A percentile compares a stretch with the other conserved stretches of the same genome.
These are phyloP conservation scores for Parauchenoglanis punctatus DNA, from an alignment of 2,797 vertebrate species.

Conservation along the genomic window DNA sequence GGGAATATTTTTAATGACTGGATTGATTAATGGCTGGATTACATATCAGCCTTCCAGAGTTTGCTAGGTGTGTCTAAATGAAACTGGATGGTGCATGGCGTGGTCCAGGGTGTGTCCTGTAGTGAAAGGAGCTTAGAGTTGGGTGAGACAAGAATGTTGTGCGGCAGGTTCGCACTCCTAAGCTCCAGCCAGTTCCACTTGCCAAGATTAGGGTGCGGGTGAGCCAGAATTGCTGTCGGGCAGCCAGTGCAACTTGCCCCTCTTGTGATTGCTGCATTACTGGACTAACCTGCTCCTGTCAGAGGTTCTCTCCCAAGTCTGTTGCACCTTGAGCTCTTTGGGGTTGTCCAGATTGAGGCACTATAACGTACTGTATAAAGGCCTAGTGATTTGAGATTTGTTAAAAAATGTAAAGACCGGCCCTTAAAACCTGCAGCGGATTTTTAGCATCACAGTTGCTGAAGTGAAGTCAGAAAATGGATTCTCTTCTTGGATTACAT, in stretches of 20 bases:
- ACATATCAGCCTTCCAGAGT: background rate
- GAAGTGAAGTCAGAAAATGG: slow-evolving; percentile 49
- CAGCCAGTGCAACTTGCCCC: background rate
- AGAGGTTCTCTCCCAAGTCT: slow-evolving; percentile 7
- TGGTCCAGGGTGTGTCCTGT: slow-evolving; percentile 41
- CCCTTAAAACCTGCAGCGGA: slow-evolving; percentile 27
- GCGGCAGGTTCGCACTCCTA: slow-evolving; percentile 28
- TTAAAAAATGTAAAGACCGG: background rate
- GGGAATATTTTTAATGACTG: background rate
- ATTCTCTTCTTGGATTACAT: slow-evolving; percentile 50
- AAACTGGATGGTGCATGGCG: slow-evolving; percentile 25
- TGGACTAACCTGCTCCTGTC: slow-evolving; percentile 46
- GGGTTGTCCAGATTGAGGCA: background rate
- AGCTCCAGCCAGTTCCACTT: slow-evolving; percentile 16
- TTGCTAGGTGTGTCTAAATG: slow-evolving; percentile 31
- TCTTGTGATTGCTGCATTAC: slow-evolving; percentile 22
- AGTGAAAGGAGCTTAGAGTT: slow-evolving; percentile 24
- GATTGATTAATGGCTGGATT: background rate
- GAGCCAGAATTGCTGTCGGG: background rate
- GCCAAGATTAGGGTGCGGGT: background rate
- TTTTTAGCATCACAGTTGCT: slow-evolving; percentile 38
- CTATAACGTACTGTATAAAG: background rate
- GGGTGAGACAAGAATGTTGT: slow-evolving; percentile 50
- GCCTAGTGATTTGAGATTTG: slow-evolving; percentile 5
- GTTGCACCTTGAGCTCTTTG: slow-evolving; percentile 18